Percentiles rank a stretch among this genome's conserved stretches.
Conservation (phyloP, 2,113 vertebrate species). For the Origma solitaria region DNA sequence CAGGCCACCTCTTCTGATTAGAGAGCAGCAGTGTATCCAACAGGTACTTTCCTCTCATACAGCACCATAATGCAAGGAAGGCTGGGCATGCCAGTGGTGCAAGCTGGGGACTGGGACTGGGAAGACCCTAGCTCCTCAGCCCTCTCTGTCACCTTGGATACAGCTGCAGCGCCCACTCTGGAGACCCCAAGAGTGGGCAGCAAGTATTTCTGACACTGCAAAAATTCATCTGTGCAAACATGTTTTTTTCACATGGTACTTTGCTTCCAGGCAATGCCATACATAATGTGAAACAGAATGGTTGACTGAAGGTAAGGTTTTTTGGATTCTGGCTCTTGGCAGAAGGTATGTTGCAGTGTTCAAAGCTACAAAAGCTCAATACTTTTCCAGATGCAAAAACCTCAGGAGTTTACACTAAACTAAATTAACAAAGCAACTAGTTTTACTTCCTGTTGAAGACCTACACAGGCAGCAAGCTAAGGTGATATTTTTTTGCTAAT, state of each 20-base stretch:
- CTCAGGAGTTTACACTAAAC: not conserved
- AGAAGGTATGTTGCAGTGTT: not conserved
- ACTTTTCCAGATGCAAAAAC: not conserved
- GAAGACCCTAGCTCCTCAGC: not conserved
- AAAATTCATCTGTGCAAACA: not conserved
- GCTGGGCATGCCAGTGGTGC: not conserved
- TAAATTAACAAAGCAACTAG: not conserved
- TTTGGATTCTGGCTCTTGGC: not conserved
- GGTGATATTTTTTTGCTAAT: not conserved
- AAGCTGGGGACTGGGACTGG: not conserved
- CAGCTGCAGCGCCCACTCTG: not conserved
- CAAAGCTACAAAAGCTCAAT: not conserved
- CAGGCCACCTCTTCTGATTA: not conserved
- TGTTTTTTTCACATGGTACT: not conserved
- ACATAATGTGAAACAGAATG: not conserved
- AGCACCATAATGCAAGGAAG: not conserved
- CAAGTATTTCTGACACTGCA: not conserved
- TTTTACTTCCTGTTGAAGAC: not conserved
- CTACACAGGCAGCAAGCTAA: not conserved
- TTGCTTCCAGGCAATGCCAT: not conserved
- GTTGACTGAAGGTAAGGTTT: not conserved
- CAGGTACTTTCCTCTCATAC: accelerated
- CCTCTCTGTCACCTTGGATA: not conserved
- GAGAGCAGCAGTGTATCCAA: not conserved
- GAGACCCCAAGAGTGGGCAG: not conserved